Evolutionary conservation across 2,888 invertebrate species (phyloP), one percentile per base, ranked within the genome.

Genomic region (Macaria notata): DNA sequence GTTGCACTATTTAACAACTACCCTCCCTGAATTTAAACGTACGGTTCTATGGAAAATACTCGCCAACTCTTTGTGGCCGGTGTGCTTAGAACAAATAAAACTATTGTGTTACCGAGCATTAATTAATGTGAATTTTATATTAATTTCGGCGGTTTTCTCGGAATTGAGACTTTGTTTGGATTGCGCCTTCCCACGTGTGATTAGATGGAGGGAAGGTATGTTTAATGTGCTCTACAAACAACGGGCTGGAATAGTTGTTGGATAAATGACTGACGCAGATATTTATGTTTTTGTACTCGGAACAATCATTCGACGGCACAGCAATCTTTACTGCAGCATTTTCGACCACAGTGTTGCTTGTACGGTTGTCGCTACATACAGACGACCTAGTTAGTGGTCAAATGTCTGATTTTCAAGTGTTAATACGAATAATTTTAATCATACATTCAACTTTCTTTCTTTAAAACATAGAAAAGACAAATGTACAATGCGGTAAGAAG

Each of bases 1-100:
- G 90, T 90, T 80, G 79, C 84, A 87, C 84, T 88, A 88, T 86
- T 88, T 87, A 84, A 85, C 84, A 76, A 83, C 82, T 80, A 77
- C 79, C 78, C 68, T 71, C 73, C 63, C 64, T 55, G 78, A 86
- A 83, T 84, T 81, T 81, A 87, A 83, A 82, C 67, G 72, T 78
- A 74, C 79, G 81, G 82, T 79, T 83, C 80, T 82, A 84, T 84
- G 75, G 83, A 86, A 86, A 85, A 84, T 84, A 85, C 83, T 78
- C 68, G 73, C 75, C 64, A 76, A 84, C 81, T 84, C 86, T 84
- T 85, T 85, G 84, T 83, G 73, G 60, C 39, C 72, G 49, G 63
- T 64, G 61, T 61, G 61, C 60, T 60, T 43, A 53, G 73, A 63
- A 80, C 79, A 87, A 86, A 86, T 84, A 83, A 79, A 86, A 86